Evolutionary conservation across 1,140 invertebrate genomes (phyloP), one percentile per base, ranked within the genome.

Genomic region (Cotesia chilonis): DNA sequence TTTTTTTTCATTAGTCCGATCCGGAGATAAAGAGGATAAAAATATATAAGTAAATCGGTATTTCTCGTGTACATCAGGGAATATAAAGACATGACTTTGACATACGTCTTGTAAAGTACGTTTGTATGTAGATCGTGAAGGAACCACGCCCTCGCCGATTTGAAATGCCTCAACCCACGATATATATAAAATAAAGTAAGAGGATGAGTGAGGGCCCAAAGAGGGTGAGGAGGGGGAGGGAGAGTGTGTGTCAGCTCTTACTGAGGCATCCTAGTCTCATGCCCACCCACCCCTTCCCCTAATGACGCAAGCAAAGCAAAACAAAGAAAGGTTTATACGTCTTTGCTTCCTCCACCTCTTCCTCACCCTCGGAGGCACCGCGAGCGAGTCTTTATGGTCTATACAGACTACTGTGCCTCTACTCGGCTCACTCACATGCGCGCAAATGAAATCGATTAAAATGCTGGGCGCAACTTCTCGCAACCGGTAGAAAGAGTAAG

Each of bases 381-480:
- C 41, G 41, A 47, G 41, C 41, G 41, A 47, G 41, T 10, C 41
- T 47, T 47, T 47, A 47, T 47, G 10, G 41, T 9, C 41, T 47
- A 47, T 10, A 9, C 41, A 47, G n/a, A 57, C 54, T 28, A 54
- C 47, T 67, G n/a, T 47, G 41, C 41, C 36, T 55, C 28, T 28
- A 28, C 28, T 28, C 54, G 78, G 76, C 81, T 85, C 83, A 74
- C 82, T 82, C 83, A 83, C 84, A 83, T 83, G 84, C 84, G 84
- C 84, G 84, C 83, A 87, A 87, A 87, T 87, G 84, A 87, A 87
- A 87, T 87, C 85, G 84, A 87, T 87, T 86, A 87, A 87, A 87
- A 87, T 87, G 85, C 85, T 86, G 83, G 81, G 84, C 83, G 84
- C 84, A 85, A 86, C 84, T 86, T 87, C 84, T 85, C 83, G 72